phyloP scores from a whole-genome alignment of 1,140 invertebrate genomes.

The Pygmarrhopalites habei region DNA sequence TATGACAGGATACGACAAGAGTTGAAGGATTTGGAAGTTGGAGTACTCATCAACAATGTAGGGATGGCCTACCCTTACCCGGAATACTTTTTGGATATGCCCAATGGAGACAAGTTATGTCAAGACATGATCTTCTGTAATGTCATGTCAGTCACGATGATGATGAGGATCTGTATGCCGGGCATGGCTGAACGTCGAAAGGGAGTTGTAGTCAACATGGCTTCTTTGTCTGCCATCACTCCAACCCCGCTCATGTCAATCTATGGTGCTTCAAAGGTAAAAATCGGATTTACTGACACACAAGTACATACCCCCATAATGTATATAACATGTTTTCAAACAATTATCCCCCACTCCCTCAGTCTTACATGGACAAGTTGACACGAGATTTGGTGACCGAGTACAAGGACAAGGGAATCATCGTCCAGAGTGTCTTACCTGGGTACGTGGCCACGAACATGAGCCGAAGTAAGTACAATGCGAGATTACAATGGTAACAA shows the following conservation, averaged over 20 bases:
- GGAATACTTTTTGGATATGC: conserved; percentile 67
- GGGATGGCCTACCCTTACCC: conserved; percentile 85
- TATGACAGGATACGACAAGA: conserved; percentile 69
- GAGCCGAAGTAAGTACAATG: too few species aligned
- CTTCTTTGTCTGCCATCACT: conserved; percentile 70
- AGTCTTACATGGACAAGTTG: conserved; percentile 79
- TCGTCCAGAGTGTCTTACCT: conserved; percentile 74
- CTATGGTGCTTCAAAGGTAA: conserved; percentile 82
- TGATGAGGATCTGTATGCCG: conserved; percentile 78
- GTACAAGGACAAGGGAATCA: conserved; percentile 67
- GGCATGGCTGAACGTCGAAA: conserved; percentile 74
- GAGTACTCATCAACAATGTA: conserved; percentile 91
- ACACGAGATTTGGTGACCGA: conserved; percentile 70
- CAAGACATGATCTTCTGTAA: conserved; percentile 62
- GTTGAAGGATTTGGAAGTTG: conserved; percentile 72
- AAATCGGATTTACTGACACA: too few species aligned
- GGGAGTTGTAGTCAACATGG: conserved; percentile 87
- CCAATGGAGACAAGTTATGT: conserved; percentile 48
- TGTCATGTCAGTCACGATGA: conserved; percentile 64
- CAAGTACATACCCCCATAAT: conserved; percentile 1
- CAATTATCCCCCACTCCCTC: too few species aligned
- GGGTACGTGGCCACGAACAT: conserved; percentile 89
- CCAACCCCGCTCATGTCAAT: conserved; percentile 76
- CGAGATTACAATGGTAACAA: too few species aligned
- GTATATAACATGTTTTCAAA: too few species aligned